Percentiles rank a stretch among this genome's conserved stretches.
Conservation (phyloP, 2,113 vertebrate species). For the Gasterosteus aculeatus region DNA sequence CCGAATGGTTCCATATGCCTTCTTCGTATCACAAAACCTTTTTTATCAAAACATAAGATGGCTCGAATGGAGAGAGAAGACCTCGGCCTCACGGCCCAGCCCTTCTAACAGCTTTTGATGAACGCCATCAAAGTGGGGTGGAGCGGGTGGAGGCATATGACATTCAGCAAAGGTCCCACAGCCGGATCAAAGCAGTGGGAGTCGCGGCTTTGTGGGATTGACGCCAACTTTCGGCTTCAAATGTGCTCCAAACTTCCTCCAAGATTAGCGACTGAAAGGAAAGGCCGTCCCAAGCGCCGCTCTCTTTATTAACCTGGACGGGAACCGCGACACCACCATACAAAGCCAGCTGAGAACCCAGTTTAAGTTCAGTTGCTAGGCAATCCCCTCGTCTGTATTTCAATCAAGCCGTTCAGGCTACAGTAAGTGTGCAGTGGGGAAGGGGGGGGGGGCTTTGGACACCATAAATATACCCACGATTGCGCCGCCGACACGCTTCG, state of each 20-base stretch:
- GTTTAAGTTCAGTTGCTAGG: neutral
- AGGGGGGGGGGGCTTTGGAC: neutral
- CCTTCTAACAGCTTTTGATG: neutral
- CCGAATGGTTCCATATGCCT: neutral
- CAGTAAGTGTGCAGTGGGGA: neutral
- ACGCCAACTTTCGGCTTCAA: neutral
- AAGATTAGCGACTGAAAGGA: too few species aligned
- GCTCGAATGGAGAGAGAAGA: too few species aligned
- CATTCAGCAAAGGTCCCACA: too few species aligned
- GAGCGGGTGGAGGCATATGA: too few species aligned
- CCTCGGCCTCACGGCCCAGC: too few species aligned
- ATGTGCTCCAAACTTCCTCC: neutral
- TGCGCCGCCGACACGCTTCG: neutral
- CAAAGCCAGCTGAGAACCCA: too few species aligned
- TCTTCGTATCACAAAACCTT: too few species aligned
- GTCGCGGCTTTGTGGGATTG: too few species aligned
- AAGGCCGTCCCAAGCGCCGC: too few species aligned
- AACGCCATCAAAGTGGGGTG: neutral
- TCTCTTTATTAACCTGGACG: too few species aligned
- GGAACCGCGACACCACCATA: too few species aligned
- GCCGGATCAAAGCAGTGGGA: neutral
- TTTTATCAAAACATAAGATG: neutral
- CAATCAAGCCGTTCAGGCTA: neutral
- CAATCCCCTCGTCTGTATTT: neutral
- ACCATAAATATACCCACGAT: slow-evolving; percentile 49